Conservation (phyloP, 2,113 vertebrate genomes). For the Brachyhypopomus gauderio region DNA sequence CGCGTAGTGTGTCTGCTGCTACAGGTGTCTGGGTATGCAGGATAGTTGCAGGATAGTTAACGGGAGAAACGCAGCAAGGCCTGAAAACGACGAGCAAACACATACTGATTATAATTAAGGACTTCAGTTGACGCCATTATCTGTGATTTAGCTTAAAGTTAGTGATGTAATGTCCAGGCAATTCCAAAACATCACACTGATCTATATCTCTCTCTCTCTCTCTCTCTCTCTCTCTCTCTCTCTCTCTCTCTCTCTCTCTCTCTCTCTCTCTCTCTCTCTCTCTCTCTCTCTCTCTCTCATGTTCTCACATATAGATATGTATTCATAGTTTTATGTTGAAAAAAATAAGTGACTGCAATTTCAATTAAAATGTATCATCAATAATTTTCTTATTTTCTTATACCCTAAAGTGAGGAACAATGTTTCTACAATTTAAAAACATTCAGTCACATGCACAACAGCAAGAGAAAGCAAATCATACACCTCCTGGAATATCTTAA, state of each 20-base stretch:
- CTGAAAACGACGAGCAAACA: slow-evolving; percentile 65
- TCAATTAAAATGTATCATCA: background rate
- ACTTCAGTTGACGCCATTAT: background rate
- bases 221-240: no score
- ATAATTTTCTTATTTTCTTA: background rate
- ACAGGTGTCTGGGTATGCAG: no score
- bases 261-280: background rate
- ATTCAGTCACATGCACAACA: slow-evolving; percentile 12
- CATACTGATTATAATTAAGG: slow-evolving; percentile 14
- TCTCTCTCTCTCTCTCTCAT: background rate
- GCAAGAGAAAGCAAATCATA: slow-evolving; percentile 9
- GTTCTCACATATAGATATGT: background rate
- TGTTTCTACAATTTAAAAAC: background rate
- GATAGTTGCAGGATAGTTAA: slow-evolving; percentile 70
- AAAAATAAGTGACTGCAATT: background rate
- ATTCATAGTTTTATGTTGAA: background rate
- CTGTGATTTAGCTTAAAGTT: background rate
- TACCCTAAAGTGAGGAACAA: background rate
- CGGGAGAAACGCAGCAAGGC: slow-evolving; percentile 54
- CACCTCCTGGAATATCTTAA: background rate
- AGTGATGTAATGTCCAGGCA: background rate
- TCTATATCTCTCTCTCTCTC: no score
- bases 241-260: no score
- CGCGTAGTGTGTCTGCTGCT: no score
- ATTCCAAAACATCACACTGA: background rate